Conservation (phyloP, 2,797 vertebrate species). For the Pteropus rufus region DNA sequence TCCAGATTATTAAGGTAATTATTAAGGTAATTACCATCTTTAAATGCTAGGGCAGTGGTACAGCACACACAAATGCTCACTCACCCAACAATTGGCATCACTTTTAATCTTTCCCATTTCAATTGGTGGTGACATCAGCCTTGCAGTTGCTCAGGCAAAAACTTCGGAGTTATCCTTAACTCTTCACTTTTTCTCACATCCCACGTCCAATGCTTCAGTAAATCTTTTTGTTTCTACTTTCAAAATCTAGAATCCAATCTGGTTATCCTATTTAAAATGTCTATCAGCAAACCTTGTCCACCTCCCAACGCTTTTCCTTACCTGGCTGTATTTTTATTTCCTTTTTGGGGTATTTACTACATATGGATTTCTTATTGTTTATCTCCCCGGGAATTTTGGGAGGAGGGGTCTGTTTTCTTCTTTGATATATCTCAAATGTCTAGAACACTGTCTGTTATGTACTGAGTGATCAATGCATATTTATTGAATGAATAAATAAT, state of each 20-base stretch:
- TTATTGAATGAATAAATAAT: constrained; percentile 11
- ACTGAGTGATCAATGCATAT: not conserved
- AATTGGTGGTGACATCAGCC: not conserved
- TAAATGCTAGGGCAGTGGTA: not conserved
- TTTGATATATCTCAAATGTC: not conserved
- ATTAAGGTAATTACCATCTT: not conserved
- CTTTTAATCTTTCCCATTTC: not conserved
- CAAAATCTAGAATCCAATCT: not conserved
- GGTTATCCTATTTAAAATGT: not conserved
- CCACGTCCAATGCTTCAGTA: not conserved
- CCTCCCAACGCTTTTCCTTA: not conserved
- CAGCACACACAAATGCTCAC: not conserved
- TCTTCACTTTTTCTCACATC: not conserved
- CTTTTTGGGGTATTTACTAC: not conserved
- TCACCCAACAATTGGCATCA: not conserved
- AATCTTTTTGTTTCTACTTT: not conserved
- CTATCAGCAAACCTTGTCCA: not conserved
- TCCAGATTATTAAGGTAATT: not conserved
- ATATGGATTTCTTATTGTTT: not conserved
- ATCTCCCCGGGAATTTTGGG: not conserved
- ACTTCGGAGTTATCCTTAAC: not conserved
- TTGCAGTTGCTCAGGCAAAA: not conserved
- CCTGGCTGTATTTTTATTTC: not conserved
- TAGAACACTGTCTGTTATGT: not conserved
- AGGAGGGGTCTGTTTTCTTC: not conserved